Conservation (phyloP, 1,140 invertebrate species). For the Psix sp. region DNA sequence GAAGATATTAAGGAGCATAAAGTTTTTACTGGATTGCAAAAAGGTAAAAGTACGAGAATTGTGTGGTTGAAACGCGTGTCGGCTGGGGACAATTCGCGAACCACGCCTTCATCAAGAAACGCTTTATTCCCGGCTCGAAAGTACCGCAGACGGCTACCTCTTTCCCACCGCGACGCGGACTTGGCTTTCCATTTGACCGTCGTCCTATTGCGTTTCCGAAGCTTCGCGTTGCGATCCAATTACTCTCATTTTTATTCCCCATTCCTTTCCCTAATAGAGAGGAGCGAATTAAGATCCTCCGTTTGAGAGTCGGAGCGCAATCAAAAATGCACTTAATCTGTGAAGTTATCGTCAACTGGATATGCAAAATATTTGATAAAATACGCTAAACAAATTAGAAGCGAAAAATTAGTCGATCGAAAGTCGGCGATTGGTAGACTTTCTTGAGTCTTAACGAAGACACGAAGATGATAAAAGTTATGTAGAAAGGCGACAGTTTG, state of each 20-base stretch:
- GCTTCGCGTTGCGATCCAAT: constrained; percentile 16
- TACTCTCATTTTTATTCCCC: neutral
- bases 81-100: constrained; percentile 57
- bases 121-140: constrained; percentile 59
- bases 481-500: too few species aligned
- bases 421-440: too few species aligned
- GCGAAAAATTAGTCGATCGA: too few species aligned
- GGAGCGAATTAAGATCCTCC: too few species aligned
- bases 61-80: constrained; percentile 48
- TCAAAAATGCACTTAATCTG: too few species aligned
- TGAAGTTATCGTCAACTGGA: too few species aligned
- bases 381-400: too few species aligned
- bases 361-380: too few species aligned
- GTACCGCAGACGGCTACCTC: constrained; percentile 65
- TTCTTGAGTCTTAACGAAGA: too few species aligned
- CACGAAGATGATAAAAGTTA: too few species aligned
- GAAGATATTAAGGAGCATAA: constrained; percentile 21
- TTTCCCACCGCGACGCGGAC: constrained; percentile 54
- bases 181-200: constrained; percentile 69
- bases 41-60: constrained; percentile 57
- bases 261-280: too few species aligned
- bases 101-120: constrained; percentile 61
- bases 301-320: too few species aligned
- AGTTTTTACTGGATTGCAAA: constrained; percentile 30
- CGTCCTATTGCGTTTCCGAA: constrained; percentile 57